Percentiles rank a stretch among this genome's conserved stretches.
phyloP scores from a whole-genome alignment of 2,888 invertebrate species.

The Scaptomyza flava region DNA sequence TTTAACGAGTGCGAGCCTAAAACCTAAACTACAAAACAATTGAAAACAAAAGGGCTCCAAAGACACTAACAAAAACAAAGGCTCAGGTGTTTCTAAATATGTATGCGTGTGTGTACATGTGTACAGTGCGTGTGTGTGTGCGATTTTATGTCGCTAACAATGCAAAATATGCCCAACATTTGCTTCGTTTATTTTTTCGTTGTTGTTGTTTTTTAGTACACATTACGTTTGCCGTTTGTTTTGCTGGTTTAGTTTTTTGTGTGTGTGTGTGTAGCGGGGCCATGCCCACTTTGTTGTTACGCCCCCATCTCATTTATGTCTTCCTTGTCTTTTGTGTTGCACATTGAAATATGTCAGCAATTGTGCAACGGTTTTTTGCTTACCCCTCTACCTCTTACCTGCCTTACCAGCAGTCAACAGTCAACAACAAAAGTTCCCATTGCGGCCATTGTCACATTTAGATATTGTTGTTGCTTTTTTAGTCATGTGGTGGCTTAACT shows the following conservation, averaged over 20 bases:
- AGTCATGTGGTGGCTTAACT: slow-evolving; percentile 58
- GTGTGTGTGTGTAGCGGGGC: slow-evolving; percentile 11
- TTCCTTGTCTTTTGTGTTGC: slow-evolving; percentile 73
- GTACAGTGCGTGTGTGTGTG: slow-evolving; percentile 20
- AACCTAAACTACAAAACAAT: slow-evolving; percentile 75
- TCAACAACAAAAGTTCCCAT: slow-evolving; percentile 13
- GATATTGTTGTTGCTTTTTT: slow-evolving; percentile 67
- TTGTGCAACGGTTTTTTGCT: slow-evolving; percentile 61
- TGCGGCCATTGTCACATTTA: slow-evolving; percentile 71
- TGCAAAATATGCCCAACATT: slow-evolving; percentile 77
- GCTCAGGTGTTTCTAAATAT: slow-evolving; percentile 29
- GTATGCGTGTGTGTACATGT: slow-evolving; percentile 33
- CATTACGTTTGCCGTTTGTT: slow-evolving; percentile 29
- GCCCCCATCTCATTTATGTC: slow-evolving; percentile 41
- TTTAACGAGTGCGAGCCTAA: slow-evolving; percentile 75
- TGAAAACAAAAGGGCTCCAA: slow-evolving; percentile 70
- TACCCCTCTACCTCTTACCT: not conserved
- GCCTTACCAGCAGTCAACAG: not conserved
- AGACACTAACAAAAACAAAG: slow-evolving; percentile 49
- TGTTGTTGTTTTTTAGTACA: slow-evolving; percentile 25
- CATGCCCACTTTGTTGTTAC: slow-evolving; percentile 16
- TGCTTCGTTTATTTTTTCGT: slow-evolving; percentile 24
- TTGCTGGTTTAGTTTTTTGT: slow-evolving; percentile 62
- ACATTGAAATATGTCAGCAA: slow-evolving; percentile 75
- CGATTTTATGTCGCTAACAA: slow-evolving; percentile 68